phyloP scores from a whole-genome alignment of 2,797 vertebrate species.

The Petrocephalus sullivani region DNA sequence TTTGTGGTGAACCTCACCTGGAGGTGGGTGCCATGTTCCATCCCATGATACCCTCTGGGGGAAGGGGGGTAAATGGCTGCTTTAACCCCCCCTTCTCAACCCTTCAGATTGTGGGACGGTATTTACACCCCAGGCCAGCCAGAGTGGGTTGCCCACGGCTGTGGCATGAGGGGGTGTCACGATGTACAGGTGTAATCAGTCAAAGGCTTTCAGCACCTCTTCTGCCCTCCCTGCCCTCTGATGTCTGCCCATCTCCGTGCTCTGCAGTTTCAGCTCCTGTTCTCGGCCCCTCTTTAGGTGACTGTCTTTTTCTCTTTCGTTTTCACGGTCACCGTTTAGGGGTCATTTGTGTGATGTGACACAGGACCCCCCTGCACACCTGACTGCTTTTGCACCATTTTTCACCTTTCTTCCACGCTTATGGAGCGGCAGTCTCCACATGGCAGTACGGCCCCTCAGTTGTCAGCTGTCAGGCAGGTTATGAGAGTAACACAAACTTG shows the following conservation, averaged over 20 bases:
- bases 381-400: neutral
- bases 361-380: conserved; percentile 24
- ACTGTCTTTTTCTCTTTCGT: neutral
- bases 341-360: conserved; percentile 9
- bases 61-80: neutral
- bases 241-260: neutral
- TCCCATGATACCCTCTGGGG: neutral
- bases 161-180: conserved; percentile 18
- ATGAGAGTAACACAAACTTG: neutral
- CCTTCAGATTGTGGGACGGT: neutral
- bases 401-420: neutral
- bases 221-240: neutral
- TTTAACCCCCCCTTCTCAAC: neutral
- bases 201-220: conserved; percentile 44
- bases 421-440: neutral
- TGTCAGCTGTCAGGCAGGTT: neutral
- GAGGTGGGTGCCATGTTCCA: neutral
- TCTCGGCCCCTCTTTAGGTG: conserved; percentile 22
- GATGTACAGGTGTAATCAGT: conserved; percentile 44
- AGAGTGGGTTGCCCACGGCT: neutral
- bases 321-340: neutral
- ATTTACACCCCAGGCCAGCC: neutral
- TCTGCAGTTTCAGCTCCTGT: conserved; percentile 24
- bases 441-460: neutral
- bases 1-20: conserved; percentile 9